A percentile compares a stretch with the other conserved stretches of the same genome.
phyloP scores from a whole-genome alignment of 2,888 invertebrate species.

The Apamea monoglypha region DNA sequence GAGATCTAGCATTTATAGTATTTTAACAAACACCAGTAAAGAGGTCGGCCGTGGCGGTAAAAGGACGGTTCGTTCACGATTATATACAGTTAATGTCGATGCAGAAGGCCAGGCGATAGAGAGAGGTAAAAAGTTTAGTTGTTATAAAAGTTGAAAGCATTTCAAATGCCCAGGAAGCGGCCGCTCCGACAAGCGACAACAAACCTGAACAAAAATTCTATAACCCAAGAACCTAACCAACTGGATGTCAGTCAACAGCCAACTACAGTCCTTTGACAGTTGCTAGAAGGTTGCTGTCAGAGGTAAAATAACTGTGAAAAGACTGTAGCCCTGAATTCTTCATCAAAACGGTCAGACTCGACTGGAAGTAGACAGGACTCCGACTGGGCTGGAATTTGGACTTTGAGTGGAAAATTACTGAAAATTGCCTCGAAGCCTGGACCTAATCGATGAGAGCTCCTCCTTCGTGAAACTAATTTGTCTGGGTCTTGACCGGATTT shows the following conservation, averaged over 20 bases:
- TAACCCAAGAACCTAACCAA: background rate
- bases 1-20: conserved; percentile 12
- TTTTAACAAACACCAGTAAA: conserved; percentile 13
- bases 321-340: background rate
- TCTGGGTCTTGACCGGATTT: background rate
- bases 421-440: background rate
- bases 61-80: conserved; percentile 39
- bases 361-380: background rate
- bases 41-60: conserved; percentile 12
- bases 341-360: background rate
- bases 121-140: too few relatives aligned
- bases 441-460: background rate
- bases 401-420: background rate
- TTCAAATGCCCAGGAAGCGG: background rate
- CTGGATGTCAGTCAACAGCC: background rate
- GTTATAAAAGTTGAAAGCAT: background rate
- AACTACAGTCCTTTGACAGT: background rate
- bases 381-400: background rate
- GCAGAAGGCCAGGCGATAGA: background rate
- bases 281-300: background rate
- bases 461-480: background rate
- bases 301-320: background rate
- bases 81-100: background rate
- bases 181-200: background rate
- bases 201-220: background rate